Conservation (phyloP, 2,888 invertebrate genomes). For the Nezara viridula region DNA sequence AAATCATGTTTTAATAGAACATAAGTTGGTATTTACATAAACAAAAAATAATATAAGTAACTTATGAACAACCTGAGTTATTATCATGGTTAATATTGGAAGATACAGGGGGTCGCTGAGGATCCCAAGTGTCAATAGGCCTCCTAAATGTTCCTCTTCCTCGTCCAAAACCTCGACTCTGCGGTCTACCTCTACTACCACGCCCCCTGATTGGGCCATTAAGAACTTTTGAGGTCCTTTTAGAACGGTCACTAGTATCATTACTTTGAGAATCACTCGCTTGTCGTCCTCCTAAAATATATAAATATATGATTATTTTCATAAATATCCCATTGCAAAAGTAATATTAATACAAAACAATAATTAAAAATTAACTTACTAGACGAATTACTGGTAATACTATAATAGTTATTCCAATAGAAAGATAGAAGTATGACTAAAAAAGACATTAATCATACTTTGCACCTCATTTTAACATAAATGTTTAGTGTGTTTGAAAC, state of each 20-base stretch:
- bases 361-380: neutral
- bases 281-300: conserved; percentile 56
- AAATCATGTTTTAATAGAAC: too few species aligned
- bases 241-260: conserved; percentile 62
- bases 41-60: neutral
- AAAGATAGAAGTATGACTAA: too few species aligned
- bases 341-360: neutral
- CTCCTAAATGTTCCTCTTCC: conserved; percentile 68
- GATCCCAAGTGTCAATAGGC: conserved; percentile 72
- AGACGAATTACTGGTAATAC: too few species aligned
- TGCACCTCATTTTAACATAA: too few species aligned
- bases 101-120: conserved; percentile 67
- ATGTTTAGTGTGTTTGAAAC: too few species aligned
- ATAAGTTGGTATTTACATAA: neutral
- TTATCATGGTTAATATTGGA: conserved; percentile 57
- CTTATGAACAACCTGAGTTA: conserved; percentile 53
- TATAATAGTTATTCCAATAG: too few species aligned
- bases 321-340: neutral
- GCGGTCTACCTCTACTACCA: conserved; percentile 68
- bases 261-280: conserved; percentile 47
- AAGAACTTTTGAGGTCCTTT: conserved; percentile 67
- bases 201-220: conserved; percentile 68
- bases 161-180: conserved; percentile 67
- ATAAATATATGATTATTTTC: neutral
- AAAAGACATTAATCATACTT: too few species aligned